phyloP scores from a whole-genome alignment of 2,888 invertebrate genomes.

The Andrena flavipes region DNA sequence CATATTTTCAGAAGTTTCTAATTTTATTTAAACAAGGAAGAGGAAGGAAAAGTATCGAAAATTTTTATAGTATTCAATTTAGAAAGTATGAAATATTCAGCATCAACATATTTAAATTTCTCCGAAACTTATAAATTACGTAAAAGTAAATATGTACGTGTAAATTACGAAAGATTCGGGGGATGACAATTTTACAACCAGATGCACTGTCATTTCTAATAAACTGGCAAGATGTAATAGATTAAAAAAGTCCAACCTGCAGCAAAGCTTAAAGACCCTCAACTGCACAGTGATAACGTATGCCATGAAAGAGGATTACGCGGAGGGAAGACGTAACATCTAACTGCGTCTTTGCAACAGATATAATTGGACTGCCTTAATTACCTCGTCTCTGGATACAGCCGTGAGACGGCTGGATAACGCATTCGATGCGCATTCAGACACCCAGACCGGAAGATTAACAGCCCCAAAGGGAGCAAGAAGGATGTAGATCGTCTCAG shows the following conservation, averaged over 20 bases:
- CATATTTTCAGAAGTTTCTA: too few species aligned
- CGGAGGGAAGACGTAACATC: slow-evolving; percentile 30
- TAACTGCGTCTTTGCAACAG: slow-evolving; percentile 39
- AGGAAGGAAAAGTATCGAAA: too few species aligned
- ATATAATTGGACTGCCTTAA: slow-evolving; percentile 61
- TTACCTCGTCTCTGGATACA: slow-evolving; percentile 43
- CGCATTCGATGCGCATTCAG: slow-evolving; percentile 53
- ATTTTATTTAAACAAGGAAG: too few species aligned
- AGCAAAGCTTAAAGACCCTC: slow-evolving; percentile 20
- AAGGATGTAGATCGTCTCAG: slow-evolving; percentile 46
- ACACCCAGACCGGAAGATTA: slow-evolving; percentile 40
- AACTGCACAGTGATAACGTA: slow-evolving; percentile 34
- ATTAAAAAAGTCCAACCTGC: slow-evolving; percentile 18
- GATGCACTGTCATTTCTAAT: too few species aligned
- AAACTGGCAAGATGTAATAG: not conserved
- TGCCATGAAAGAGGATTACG: slow-evolving; percentile 36
- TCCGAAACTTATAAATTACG: too few species aligned
- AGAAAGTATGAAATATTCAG: too few species aligned
- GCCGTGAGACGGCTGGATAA: slow-evolving; percentile 44
- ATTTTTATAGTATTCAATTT: too few species aligned
- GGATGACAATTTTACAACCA: not conserved
- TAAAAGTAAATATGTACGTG: not conserved
- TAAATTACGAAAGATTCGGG: not conserved
- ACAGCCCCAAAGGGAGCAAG: slow-evolving; percentile 40
- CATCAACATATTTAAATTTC: too few species aligned